Percentiles rank a stretch among this genome's conserved stretches.
phyloP scores from a whole-genome alignment of 1,140 invertebrate species.

The Coelopa frigida region DNA sequence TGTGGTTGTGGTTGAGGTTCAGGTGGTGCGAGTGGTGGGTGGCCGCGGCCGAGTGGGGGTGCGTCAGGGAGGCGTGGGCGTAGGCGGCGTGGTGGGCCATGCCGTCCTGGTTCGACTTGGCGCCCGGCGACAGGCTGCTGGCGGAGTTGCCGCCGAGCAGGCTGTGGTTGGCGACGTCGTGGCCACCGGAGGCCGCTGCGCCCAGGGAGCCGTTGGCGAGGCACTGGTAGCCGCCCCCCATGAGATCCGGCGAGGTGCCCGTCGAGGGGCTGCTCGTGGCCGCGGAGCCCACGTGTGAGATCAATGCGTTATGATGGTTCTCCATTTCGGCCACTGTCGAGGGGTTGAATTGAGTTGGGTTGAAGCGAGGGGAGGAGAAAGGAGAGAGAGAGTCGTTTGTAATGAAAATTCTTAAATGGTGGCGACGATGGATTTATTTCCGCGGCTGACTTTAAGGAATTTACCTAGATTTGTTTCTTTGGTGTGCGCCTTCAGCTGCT shows the following conservation, averaged over 20 bases:
- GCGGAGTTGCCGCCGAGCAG: conserved; percentile 20
- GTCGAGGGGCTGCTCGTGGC: conserved; percentile 21
- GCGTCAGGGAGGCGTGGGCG: background rate
- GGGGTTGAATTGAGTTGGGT: conserved; percentile 11
- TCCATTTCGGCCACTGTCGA: conserved; percentile 22
- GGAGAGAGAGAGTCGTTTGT: conserved; percentile 2
- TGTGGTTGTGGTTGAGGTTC: conserved; percentile 14
- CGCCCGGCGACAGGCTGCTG: too few species aligned
- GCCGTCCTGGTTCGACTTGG: too few species aligned
- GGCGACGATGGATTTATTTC: conserved; percentile 10
- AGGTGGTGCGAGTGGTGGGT: conserved; percentile 6
- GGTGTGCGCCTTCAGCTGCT: conserved; percentile 22
- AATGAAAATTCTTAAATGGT: conserved; percentile 7
- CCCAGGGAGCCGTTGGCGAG: background rate
- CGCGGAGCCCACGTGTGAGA: conserved; percentile 11
- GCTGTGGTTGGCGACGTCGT: conserved; percentile 2
- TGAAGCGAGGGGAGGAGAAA: conserved; percentile 4
- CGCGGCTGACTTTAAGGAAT: conserved; percentile 12
- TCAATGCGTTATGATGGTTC: conserved; percentile 20
- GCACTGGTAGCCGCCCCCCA: conserved; percentile 19
- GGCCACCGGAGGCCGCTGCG: background rate
- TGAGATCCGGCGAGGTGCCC: conserved; percentile 33
- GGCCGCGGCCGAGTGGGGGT: conserved; percentile 2
- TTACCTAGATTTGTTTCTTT: conserved; percentile 16
- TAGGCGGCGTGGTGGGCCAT: background rate